phyloP scores from a whole-genome alignment of 1,140 invertebrate genomes.

The Drosophila quadrilineata region DNA sequence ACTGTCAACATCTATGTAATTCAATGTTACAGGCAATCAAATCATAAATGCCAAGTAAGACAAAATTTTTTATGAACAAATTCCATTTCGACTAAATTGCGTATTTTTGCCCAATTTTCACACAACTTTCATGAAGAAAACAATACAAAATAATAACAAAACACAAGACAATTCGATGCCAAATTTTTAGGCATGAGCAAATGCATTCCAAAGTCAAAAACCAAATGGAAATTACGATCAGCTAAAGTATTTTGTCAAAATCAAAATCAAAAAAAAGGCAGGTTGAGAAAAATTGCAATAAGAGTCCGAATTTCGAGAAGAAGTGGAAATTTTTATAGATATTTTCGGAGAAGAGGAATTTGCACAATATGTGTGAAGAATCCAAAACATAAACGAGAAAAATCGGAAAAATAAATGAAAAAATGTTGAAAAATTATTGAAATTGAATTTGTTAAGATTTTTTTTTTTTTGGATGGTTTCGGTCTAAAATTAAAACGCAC shows the following conservation, averaged over 20 bases:
- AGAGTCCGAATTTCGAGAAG: conserved; percentile 38
- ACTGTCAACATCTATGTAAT: too few species aligned
- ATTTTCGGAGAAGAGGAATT: too few species aligned
- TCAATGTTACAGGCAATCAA: too few species aligned
- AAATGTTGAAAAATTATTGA: conserved; percentile 72
- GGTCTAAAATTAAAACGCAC: conserved; percentile 70
- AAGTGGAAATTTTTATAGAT: too few species aligned
- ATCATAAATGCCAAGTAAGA: too few species aligned
- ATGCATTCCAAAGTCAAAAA: conserved; percentile 55
- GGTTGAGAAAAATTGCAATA: conserved; percentile 50
- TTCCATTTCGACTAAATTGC: too few species aligned
- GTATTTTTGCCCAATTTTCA: not conserved
- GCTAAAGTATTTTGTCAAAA: conserved; percentile 3
- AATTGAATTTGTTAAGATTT: conserved; percentile 40
- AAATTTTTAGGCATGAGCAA: conserved; percentile 69
- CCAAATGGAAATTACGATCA: conserved; percentile 49
- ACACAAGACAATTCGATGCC: conserved; percentile 28
- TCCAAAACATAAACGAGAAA: too few species aligned
- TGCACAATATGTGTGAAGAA: conserved; percentile 47
- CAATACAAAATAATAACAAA: not conserved
- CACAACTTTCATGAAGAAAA: not conserved
- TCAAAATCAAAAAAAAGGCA: not conserved
- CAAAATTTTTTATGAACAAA: too few species aligned
- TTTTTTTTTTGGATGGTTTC: conserved; percentile 42
- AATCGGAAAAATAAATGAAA: too few species aligned